These are phyloP conservation scores for Oryzias melastigma DNA, from an alignment of 2,113 vertebrate species.

Conservation along the genomic window DNA sequence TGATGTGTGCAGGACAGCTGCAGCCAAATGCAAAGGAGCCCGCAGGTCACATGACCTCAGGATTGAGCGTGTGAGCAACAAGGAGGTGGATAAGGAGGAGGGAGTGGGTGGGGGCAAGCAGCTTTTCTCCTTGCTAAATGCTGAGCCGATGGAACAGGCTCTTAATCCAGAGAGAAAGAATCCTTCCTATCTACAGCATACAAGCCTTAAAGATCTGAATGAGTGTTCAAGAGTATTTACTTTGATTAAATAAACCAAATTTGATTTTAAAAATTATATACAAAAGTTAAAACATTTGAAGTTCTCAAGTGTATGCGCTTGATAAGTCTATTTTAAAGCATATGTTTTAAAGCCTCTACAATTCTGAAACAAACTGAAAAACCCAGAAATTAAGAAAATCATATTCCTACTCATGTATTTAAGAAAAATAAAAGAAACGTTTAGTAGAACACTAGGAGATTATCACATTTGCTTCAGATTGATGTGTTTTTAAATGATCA, in stretches of 20 bases:
- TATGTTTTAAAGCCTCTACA: no score
- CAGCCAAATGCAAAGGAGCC: constrained; percentile 14
- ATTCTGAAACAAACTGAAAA: no score
- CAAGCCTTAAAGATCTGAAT: background rate
- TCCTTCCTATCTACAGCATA: constrained; percentile 1
- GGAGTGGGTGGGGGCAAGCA: constrained; percentile 41
- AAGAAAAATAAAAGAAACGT: no score
- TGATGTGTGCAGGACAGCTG: constrained; percentile 4
- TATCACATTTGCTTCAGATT: no score
- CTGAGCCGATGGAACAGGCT: constrained; percentile 72
- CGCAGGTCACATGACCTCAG: constrained; percentile 49
- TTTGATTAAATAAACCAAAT: background rate
- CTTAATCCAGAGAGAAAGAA: constrained; percentile 67
- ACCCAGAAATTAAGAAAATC: no score
- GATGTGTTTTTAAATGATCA: no score
- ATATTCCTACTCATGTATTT: no score
- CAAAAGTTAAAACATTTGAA: background rate
- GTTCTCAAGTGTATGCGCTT: no score
- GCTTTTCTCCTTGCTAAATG: constrained; percentile 69
- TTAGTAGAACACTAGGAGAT: no score
- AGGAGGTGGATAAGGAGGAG: background rate
- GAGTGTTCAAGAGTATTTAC: background rate
- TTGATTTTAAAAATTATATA: background rate
- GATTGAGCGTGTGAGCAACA: background rate
- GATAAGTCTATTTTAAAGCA: no score